A percentile compares a stretch with the other conserved stretches of the same genome.
These are phyloP conservation scores for Zaprionus inermis DNA, from an alignment of 1,140 invertebrate species.

Conservation along the genomic window DNA sequence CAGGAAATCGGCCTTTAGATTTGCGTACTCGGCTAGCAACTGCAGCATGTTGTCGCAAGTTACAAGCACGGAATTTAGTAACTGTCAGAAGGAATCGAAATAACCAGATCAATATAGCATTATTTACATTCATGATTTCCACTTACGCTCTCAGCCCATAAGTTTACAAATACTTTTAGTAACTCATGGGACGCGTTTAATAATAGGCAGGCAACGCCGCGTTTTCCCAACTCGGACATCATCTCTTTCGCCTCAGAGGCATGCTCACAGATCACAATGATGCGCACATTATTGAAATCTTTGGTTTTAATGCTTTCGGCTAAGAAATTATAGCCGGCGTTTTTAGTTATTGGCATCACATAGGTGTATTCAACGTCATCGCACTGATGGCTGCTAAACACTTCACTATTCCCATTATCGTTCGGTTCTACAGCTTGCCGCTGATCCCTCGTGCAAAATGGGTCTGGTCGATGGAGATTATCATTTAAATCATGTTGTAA, in stretches of 20 bases:
- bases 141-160: conserved; percentile 39
- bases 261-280: conserved; percentile 36
- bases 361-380: conserved; percentile 28
- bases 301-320: conserved; percentile 12
- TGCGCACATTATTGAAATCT: conserved; percentile 18
- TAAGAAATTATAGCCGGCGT: conserved; percentile 10
- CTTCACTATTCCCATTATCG: not conserved
- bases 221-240: conserved; percentile 26
- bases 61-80: conserved; percentile 24
- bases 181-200: not conserved
- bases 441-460: not conserved
- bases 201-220: conserved; percentile 26
- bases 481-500: not conserved
- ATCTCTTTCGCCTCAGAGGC: conserved; percentile 16
- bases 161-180: not conserved
- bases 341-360: not conserved
- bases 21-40: not conserved
- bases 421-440: not conserved
- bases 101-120: not conserved
- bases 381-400: conserved; percentile 1
- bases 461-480: not conserved
- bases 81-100: conserved; percentile 8
- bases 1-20: conserved; percentile 14
- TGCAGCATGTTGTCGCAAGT: conserved; percentile 30
- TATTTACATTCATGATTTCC: not conserved